Conservation (phyloP, 2,888 invertebrate genomes). For the Drosophila borealis region DNA sequence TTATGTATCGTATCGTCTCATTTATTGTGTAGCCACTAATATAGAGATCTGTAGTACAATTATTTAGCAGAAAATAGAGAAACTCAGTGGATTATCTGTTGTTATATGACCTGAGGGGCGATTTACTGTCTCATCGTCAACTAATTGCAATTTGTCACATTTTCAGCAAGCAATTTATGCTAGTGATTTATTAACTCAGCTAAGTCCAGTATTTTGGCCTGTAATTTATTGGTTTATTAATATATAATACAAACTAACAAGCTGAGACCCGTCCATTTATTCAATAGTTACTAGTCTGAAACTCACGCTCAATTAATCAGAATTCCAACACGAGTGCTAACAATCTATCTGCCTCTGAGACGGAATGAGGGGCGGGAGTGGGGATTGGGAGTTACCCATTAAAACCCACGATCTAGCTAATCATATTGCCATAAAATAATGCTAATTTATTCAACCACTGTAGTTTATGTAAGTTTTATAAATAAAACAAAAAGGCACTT, state of each 20-base stretch:
- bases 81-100: constrained; percentile 6
- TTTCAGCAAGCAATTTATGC: constrained; percentile 38
- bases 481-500: constrained; percentile 25
- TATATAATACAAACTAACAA: constrained; percentile 28
- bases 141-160: constrained; percentile 54
- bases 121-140: background rate
- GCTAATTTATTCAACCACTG: constrained; percentile 56
- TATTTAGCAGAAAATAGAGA: background rate
- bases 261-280: constrained; percentile 24
- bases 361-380: background rate
- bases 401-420: constrained; percentile 20
- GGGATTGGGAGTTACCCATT: constrained; percentile 11
- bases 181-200: constrained; percentile 53
- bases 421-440: constrained; percentile 37
- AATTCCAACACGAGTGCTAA: constrained; percentile 48
- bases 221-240: constrained; percentile 68
- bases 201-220: constrained; percentile 12
- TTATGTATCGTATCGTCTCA: background rate
- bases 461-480: constrained; percentile 28
- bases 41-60: background rate
- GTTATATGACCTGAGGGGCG: constrained; percentile 6
- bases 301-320: constrained; percentile 74
- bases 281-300: constrained; percentile 35
- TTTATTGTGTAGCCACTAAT: too few species aligned
- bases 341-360: constrained; percentile 20